Conservation (phyloP, 2,888 invertebrate species). For the Ischnura elegans region DNA sequence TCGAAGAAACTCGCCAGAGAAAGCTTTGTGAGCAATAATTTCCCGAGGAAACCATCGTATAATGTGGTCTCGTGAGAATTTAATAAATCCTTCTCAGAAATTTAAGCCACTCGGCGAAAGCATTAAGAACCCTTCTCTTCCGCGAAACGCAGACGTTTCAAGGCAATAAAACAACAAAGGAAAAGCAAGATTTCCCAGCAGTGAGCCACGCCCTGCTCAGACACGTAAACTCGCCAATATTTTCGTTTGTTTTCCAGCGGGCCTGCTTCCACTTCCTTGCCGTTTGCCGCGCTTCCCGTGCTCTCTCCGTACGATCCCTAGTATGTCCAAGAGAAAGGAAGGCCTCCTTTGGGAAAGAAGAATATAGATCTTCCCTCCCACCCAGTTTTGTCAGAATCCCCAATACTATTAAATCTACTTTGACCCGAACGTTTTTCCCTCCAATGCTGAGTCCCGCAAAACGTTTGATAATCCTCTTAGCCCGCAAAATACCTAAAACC, state of each 20-base stretch:
- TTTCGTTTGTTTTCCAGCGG: slow-evolving; percentile 29
- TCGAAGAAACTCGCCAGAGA: neutral
- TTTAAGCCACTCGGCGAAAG: slow-evolving; percentile 3
- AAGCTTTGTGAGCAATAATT: neutral
- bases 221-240: slow-evolving; percentile 6
- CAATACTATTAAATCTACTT: neutral
- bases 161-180: slow-evolving; percentile 12
- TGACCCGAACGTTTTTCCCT: neutral
- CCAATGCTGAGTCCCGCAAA: neutral
- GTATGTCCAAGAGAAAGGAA: neutral
- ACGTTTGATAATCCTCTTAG: slow-evolving; percentile 60
- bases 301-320: neutral
- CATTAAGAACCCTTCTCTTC: slow-evolving; percentile 11
- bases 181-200: slow-evolving; percentile 23
- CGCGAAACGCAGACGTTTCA: neutral
- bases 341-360: neutral
- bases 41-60: neutral
- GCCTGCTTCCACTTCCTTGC: neutral
- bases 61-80: neutral
- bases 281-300: neutral
- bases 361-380: neutral
- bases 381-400: neutral
- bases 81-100: neutral
- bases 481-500: neutral
- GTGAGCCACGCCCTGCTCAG: slow-evolving; percentile 42